Conservation (phyloP, 2,113 vertebrate genomes). For the Murina feae region DNA sequence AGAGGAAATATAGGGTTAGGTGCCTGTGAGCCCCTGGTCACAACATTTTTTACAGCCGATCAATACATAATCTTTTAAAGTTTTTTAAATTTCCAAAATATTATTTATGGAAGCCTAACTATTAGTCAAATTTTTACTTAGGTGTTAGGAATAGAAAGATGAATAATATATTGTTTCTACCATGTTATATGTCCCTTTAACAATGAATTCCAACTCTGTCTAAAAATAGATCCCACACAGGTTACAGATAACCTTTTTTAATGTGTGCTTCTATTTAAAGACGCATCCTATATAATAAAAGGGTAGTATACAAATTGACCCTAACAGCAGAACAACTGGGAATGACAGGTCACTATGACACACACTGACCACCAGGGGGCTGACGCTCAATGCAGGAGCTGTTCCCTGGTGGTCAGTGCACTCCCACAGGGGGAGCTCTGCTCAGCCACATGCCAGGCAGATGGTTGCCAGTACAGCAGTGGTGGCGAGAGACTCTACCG, state of each 20-base stretch:
- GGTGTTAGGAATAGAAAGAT: not conserved
- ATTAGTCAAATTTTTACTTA: not conserved
- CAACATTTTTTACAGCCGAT: not conserved
- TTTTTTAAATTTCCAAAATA: not conserved
- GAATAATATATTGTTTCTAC: not conserved
- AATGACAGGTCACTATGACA: too few species aligned
- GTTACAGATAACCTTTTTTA: not conserved
- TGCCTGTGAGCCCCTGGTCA: not conserved
- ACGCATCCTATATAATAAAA: too few species aligned
- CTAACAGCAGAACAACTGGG: too few species aligned
- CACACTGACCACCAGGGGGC: too few species aligned
- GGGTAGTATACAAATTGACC: too few species aligned
- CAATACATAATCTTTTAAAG: not conserved
- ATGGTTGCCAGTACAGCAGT: too few species aligned
- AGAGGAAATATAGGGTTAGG: not conserved
- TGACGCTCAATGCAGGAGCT: too few species aligned
- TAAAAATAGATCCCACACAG: not conserved
- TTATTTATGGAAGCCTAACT: not conserved
- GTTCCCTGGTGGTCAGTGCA: too few species aligned
- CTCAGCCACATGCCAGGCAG: too few species aligned
- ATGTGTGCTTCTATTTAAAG: not conserved
- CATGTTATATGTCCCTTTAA: not conserved
- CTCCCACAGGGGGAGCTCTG: too few species aligned
- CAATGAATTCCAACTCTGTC: not conserved
- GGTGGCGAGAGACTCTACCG: too few species aligned